Evolutionary conservation across 92 coral and sea anemone species (phyloP), one percentile per base, ranked within the genome.

Genomic region (Scolanthus callimorphus): DNA sequence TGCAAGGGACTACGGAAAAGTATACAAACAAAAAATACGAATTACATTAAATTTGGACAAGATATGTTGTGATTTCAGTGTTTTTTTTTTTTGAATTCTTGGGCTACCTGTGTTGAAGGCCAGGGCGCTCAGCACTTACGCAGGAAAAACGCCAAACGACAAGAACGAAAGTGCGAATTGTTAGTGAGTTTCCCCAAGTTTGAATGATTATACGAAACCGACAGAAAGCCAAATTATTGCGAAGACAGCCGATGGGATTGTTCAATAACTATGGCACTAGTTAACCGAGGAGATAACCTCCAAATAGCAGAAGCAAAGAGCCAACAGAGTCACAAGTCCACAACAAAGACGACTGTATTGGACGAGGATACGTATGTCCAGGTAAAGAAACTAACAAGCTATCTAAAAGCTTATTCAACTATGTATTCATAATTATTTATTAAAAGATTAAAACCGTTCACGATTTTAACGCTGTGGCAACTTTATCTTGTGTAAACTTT

Each of bases 311-410:
- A 57, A 2, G 59, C 31, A 24, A 51, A 49, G 54, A 21, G 55
- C 21, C 31, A 23, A 2, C 66, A 30, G 23, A 31, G 50, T 4
- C n/a, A n/a, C n/a, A 29, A 53, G 15, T 55, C 44, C 23, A 81
- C 53, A 62, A 49, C 11, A 1, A 41, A 75, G 44, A 61, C 63
- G 30, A 31, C 57, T 31, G 83, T 90, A 59, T 70, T 90, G 17
- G 97, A 90, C 54, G 97, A 90, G 70, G 95, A 90, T 54, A 86
- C 90, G 1, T 90, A 90, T 67, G 89, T 87, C n/a, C 90, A 90
- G 90, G 97, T 90, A 6, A 46, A 21, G 8, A 46, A 15, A 34
- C 15, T 15, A 6, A 6, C 8, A 6, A 6, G 41, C 8, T 34
- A 34, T 6, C 41, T 34, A 34, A 34, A 34, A 6, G 6, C 17